A percentile compares a stretch with the other conserved stretches of the same genome.
Conservation (phyloP, 2,888 invertebrate species). For the Cosmorhoe ocellata region DNA sequence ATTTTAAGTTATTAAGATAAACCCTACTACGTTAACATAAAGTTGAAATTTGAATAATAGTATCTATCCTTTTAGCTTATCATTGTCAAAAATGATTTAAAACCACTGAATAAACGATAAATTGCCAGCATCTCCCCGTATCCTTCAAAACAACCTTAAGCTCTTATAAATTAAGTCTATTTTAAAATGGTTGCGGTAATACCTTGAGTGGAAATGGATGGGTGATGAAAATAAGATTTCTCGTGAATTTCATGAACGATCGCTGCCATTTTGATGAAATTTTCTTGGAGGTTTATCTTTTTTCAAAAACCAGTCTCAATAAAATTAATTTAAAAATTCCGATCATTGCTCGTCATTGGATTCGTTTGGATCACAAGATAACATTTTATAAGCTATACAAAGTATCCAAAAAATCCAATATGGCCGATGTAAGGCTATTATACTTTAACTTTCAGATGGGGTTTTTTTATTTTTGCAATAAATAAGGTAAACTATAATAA, state of each 20-base stretch:
- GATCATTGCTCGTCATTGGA: too few species aligned
- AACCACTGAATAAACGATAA: constrained; percentile 36
- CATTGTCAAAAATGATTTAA: constrained; percentile 29
- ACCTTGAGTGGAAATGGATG: constrained; percentile 1
- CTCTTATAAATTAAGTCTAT: neutral
- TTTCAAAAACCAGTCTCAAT: too few species aligned
- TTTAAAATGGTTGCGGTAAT: neutral
- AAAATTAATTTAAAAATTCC: too few species aligned
- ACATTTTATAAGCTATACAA: too few species aligned
- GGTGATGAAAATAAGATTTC: constrained; percentile 7
- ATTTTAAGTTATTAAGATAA: too few species aligned
- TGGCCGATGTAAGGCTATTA: too few species aligned
- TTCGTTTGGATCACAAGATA: too few species aligned
- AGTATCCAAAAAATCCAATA: too few species aligned
- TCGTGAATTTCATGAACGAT: neutral
- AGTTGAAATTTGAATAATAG: neutral
- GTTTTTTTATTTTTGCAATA: too few species aligned
- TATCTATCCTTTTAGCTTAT: constrained; percentile 18
- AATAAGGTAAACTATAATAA: too few species aligned
- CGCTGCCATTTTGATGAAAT: neutral
- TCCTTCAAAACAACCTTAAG: constrained; percentile 4
- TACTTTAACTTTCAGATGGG: too few species aligned
- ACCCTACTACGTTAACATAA: neutral
- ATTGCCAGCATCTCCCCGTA: constrained; percentile 17
- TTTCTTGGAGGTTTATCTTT: too few species aligned